These are phyloP conservation scores for Intellagama lesueurii DNA, from an alignment of 2,797 vertebrate species.

Conservation along the genomic window DNA sequence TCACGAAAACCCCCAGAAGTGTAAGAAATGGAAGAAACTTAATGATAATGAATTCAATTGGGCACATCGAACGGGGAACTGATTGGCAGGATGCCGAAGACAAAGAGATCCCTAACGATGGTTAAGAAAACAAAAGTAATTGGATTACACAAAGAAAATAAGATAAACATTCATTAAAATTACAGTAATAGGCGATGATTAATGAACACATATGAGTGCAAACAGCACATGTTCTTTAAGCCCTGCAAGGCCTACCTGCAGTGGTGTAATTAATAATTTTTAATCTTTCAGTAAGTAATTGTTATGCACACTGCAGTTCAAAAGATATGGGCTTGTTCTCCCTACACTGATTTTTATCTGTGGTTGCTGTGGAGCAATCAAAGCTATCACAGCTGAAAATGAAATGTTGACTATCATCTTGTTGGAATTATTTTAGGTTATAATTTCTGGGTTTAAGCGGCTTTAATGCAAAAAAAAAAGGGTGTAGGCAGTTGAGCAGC, in stretches of 20 bases:
- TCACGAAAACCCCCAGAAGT: constrained; percentile 71
- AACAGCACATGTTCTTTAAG: constrained; percentile 47
- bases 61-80: constrained; percentile 71
- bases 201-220: constrained; percentile 69
- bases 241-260: constrained; percentile 57
- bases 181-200: constrained; percentile 80
- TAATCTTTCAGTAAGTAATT: constrained; percentile 59
- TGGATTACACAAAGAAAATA: constrained; percentile 83
- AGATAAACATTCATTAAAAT: constrained; percentile 83
- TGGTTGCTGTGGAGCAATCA: constrained; percentile 57
- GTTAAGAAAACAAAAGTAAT: constrained; percentile 79
- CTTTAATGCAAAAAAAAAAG: neutral
- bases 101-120: constrained; percentile 72
- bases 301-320: constrained; percentile 44
- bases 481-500: neutral
- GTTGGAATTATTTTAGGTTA: constrained; percentile 39
- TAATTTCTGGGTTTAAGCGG: constrained; percentile 47
- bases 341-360: constrained; percentile 68
- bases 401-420: constrained; percentile 40
- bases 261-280: constrained; percentile 63
- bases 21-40: constrained; percentile 74
- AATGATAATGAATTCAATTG: constrained; percentile 86
- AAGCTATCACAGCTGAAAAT: constrained; percentile 62
- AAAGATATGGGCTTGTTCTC: constrained; percentile 47
- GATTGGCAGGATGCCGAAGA: constrained; percentile 77